These are phyloP conservation scores for Macrotrachela quadricornifera DNA, from an alignment of 1,140 invertebrate genomes.

Conservation along the genomic window DNA sequence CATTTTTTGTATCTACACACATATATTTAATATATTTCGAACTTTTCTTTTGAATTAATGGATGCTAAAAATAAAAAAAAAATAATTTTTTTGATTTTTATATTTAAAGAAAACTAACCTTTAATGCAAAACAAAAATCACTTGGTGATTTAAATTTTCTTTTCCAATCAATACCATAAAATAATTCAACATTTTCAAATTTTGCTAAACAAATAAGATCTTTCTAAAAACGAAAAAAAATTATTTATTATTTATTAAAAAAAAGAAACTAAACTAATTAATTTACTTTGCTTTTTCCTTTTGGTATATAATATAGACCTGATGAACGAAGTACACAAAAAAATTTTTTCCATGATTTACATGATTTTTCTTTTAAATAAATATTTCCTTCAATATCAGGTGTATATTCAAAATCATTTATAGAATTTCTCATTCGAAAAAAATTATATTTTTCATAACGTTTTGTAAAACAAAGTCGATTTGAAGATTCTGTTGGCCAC, in stretches of 20 bases:
- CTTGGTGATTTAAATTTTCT: slow-evolving; percentile 94
- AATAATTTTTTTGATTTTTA: too few species aligned
- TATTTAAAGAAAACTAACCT: slow-evolving; percentile 27
- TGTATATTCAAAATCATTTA: slow-evolving; percentile 14
- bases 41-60: slow-evolving; percentile 59
- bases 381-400: slow-evolving; percentile 73
- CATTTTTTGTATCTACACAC: slow-evolving; percentile 68
- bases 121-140: slow-evolving; percentile 81
- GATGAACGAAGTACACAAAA: slow-evolving; percentile 72
- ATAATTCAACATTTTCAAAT: slow-evolving; percentile 56
- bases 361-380: slow-evolving; percentile 80
- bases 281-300: slow-evolving; percentile 48
- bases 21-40: slow-evolving; percentile 90
- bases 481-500: slow-evolving; percentile 85
- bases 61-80: slow-evolving; percentile 35
- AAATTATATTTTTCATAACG: slow-evolving; percentile 64
- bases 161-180: slow-evolving; percentile 78
- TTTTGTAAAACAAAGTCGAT: slow-evolving; percentile 80
- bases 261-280: neutral
- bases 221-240: too few species aligned
- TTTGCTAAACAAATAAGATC: slow-evolving; percentile 77
- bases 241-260: too few species aligned
- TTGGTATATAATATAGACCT: slow-evolving; percentile 80
- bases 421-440: slow-evolving; percentile 47
- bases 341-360: slow-evolving; percentile 93